Evolutionary conservation across 2,797 vertebrate species (phyloP).

Genomic region (Lycodopsis pacificus): DNA sequence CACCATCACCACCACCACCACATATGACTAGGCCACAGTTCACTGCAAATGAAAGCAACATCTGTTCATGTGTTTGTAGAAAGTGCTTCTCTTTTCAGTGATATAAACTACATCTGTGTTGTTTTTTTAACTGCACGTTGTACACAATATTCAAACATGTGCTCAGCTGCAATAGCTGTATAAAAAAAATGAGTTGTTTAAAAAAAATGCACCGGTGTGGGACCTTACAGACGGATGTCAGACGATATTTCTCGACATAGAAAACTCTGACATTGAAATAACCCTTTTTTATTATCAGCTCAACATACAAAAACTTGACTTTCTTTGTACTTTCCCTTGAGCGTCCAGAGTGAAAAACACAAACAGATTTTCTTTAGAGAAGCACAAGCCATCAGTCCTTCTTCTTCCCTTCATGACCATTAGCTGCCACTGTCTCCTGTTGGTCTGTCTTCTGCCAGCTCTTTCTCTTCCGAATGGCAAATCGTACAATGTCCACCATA

Average conservation of each 20-base stretch:
- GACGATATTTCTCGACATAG: constrained; percentile 1
- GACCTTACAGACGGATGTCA: constrained; percentile 21
- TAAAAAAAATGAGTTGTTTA: constrained; percentile 11
- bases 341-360: constrained; percentile 21
- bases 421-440: constrained; percentile 49
- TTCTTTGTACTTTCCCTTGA: constrained; percentile 17
- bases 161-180: constrained; percentile 18
- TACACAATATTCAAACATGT: constrained; percentile 18
- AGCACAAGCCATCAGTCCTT: constrained; percentile 62
- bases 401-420: constrained; percentile 76
- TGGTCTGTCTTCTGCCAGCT: constrained; percentile 83
- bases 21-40: constrained; percentile 49
- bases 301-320: constrained; percentile 37
- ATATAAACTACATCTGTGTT: constrained; percentile 37
- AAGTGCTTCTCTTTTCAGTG: constrained; percentile 65
- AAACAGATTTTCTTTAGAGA: constrained; percentile 14
- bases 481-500: constrained; percentile 93
- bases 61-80: constrained; percentile 47
- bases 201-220: constrained; percentile 30
- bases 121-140: constrained; percentile 45
- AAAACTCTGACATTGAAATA: constrained; percentile 28
- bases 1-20: constrained; percentile 23
- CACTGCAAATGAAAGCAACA: constrained; percentile 46
- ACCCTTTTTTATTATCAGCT: constrained; percentile 17
- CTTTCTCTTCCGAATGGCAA: constrained; percentile 87